Conservation (phyloP, 2,888 invertebrate species). For the Cryptophagus acutangulus region DNA sequence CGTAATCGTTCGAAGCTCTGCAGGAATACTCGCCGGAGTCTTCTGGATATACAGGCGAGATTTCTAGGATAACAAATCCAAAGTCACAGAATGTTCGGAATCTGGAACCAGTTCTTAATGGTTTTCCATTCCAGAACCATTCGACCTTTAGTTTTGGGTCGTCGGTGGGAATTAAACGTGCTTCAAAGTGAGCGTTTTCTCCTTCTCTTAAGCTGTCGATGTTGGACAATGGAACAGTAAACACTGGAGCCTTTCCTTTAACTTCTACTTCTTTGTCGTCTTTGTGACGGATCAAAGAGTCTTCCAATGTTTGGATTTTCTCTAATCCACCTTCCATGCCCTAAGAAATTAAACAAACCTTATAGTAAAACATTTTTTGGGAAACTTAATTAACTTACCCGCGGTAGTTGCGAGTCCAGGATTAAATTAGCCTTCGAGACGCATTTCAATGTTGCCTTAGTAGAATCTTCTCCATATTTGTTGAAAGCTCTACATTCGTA, state of each 20-base stretch:
- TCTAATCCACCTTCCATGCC: conserved; percentile 94
- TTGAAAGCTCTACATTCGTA: conserved; percentile 93
- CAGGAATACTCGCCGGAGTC: conserved; percentile 91
- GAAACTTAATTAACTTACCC: conserved; percentile 52
- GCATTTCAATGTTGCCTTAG: conserved; percentile 80
- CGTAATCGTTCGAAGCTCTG: conserved; percentile 82
- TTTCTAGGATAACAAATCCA: conserved; percentile 95
- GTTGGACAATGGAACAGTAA: conserved; percentile 83
- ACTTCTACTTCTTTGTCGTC: conserved; percentile 70
- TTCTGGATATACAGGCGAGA: conserved; percentile 94
- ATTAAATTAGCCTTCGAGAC: conserved; percentile 84
- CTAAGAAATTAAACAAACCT: conserved; percentile 42
- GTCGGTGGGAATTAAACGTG: conserved; percentile 81
- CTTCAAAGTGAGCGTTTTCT: conserved; percentile 88
- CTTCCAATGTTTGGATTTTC: conserved; percentile 88
- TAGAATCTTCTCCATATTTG: conserved; percentile 83
- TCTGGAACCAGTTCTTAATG: conserved; percentile 80
- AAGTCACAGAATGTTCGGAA: conserved; percentile 97
- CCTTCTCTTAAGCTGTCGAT: conserved; percentile 84
- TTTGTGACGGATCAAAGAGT: conserved; percentile 73
- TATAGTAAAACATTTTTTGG: conserved; percentile 5
- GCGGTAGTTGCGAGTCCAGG: conserved; percentile 87
- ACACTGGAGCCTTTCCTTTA: conserved; percentile 81
- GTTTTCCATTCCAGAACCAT: conserved; percentile 93
- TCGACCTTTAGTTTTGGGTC: conserved; percentile 87